Conservation (phyloP, 2,797 vertebrate genomes). For the Hoplostethus mediterraneus region DNA sequence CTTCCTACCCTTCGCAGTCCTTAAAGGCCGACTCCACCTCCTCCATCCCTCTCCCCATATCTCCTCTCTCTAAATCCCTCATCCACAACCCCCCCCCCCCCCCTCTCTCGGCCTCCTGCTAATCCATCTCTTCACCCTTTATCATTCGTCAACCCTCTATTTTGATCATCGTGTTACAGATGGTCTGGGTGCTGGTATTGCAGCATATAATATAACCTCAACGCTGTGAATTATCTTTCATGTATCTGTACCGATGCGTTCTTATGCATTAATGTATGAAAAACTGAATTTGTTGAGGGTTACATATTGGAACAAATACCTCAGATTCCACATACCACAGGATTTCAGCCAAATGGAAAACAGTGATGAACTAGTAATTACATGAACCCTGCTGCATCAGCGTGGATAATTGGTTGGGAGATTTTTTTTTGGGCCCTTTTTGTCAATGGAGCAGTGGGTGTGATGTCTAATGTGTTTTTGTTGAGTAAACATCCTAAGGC, state of each 20-base stretch:
- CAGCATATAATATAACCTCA: constrained; percentile 20
- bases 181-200: neutral
- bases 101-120: constrained; percentile 20
- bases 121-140: constrained; percentile 51
- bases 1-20: constrained; percentile 16
- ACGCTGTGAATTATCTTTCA: constrained; percentile 11
- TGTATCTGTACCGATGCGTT: neutral
- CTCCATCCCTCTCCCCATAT: constrained; percentile 44
- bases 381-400: neutral
- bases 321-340: neutral
- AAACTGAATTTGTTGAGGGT: constrained; percentile 22
- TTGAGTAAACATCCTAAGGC: neutral
- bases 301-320: neutral
- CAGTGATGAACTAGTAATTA: neutral
- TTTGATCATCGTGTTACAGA: constrained; percentile 27
- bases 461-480: constrained; percentile 12
- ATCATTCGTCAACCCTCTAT: constrained; percentile 26
- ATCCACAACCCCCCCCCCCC: constrained; percentile 31
- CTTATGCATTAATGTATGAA: constrained; percentile 18
- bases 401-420: neutral
- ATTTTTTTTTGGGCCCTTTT: neutral
- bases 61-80: constrained; percentile 45
- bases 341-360: too few relatives aligned
- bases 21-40: constrained; percentile 21
- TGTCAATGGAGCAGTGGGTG: constrained; percentile 10